Percentiles rank a stretch among this genome's conserved stretches.
These are phyloP conservation scores for Planiliza haematocheilus DNA, from an alignment of 2,113 vertebrate genomes.

Conservation along the genomic window DNA sequence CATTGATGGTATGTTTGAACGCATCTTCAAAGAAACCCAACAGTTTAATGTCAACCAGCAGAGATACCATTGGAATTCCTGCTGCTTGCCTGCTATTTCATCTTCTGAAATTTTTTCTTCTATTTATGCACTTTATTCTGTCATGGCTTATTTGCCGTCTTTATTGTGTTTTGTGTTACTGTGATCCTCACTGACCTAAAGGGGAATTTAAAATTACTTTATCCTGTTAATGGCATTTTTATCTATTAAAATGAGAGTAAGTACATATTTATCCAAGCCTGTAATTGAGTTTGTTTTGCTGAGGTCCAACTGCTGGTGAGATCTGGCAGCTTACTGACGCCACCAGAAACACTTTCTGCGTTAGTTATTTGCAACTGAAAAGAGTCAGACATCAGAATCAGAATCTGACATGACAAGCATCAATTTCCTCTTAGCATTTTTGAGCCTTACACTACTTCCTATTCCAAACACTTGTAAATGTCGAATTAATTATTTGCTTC, in stretches of 20 bases:
- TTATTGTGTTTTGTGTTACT: not conserved
- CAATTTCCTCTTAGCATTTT: not conserved
- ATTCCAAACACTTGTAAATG: not conserved
- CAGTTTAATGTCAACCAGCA: no score
- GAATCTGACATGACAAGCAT: constrained; percentile 19
- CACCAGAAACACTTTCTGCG: constrained; percentile 2
- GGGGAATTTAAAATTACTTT: not conserved
- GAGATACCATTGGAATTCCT: not conserved
- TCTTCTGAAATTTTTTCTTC: no score
- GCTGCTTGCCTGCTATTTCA: not conserved
- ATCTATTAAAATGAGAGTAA: not conserved
- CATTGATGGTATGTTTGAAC: not conserved
- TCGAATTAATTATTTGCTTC: not conserved
- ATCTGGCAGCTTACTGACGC: constrained; percentile 5
- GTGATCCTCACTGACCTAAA: not conserved
- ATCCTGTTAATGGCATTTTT: not conserved
- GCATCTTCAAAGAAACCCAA: not conserved
- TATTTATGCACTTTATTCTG: constrained; percentile 2
- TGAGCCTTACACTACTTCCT: not conserved
- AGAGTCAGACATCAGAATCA: no score
- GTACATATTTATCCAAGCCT: not conserved
- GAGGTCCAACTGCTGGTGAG: not conserved
- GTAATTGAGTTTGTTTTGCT: constrained; percentile 3
- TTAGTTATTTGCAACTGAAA: not conserved
- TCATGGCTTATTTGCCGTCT: not conserved